phyloP scores from a whole-genome alignment of 2,797 vertebrate species.

The Gallinago solitaria region DNA sequence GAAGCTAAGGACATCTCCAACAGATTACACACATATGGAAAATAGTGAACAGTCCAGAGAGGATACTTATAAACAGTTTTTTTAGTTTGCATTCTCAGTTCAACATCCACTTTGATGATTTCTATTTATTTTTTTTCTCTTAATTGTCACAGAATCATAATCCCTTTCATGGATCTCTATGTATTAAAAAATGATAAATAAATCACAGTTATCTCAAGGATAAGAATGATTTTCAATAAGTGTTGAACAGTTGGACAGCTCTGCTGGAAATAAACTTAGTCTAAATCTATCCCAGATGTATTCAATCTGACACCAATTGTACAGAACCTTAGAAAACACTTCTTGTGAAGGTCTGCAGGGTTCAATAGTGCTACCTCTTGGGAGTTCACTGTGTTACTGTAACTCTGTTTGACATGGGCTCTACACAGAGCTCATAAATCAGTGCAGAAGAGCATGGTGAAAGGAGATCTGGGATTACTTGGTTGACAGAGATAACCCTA shows the following conservation, averaged over 20 bases:
- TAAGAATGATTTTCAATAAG: constrained; percentile 55
- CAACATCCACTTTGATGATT: not conserved
- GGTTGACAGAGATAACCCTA: not conserved
- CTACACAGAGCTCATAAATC: constrained; percentile 35
- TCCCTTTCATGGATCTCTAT: constrained; percentile 2
- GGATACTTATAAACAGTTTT: not conserved
- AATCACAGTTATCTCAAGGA: constrained; percentile 53
- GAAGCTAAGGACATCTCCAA: not conserved
- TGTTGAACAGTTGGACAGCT: constrained; percentile 58
- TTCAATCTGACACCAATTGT: constrained; percentile 24
- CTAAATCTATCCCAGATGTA: constrained; percentile 71
- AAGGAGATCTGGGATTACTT: constrained; percentile 20
- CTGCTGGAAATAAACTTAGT: constrained; percentile 35
- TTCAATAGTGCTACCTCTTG: constrained; percentile 7
- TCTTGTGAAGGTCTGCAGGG: constrained; percentile 14
- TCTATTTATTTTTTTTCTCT: not conserved
- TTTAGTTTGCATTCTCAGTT: constrained; percentile 16
- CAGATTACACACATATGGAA: not conserved
- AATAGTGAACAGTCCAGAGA: not conserved
- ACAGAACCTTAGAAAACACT: not conserved
- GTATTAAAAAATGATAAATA: constrained; percentile 48
- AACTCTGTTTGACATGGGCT: not conserved
- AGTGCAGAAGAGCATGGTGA: constrained; percentile 16
- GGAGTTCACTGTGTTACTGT: constrained; percentile 46
- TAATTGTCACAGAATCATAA: not conserved